Evolutionary conservation across 2,888 invertebrate genomes (phyloP), one percentile per base, ranked within the genome.

Genomic region (Labia minor): DNA sequence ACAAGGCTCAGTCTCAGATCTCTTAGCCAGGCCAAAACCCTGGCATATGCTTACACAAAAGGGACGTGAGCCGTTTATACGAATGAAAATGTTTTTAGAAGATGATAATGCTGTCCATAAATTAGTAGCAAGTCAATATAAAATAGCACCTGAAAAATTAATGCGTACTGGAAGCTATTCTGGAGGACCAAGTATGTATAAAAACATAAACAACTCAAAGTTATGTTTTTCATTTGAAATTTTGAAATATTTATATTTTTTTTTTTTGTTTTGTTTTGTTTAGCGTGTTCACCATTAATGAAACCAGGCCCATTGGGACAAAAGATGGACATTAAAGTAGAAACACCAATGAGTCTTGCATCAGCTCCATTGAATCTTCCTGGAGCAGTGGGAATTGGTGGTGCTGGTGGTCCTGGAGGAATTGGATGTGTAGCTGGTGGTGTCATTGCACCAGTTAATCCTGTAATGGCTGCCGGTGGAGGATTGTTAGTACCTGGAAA

Each of bases 41-140:
- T 99, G 98, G 99, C 94, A 95, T 76, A 96, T 97, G 95, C 83
- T 99, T 65, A 99, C 99, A 14, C 94, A 93, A 76, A 96, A 96
- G 78, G 95, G 95, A 1, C 84, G 96, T 21, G 96, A 97, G 76
- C 97, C 96, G 0, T 97, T 96, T 80, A 96, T 97, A 70, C 83
- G 96, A 69, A 97, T 97, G 96, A 94, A 95, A 78, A 93, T 96
- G 89, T 97, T 97, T 79, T 81, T 97, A 72, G 95, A 95, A 78
- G 95, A 95, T 74, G 94, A 95, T 72, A 93, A 94, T 74, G 95
- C 95, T 11, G 94, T 95, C 1, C 95, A 95, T 78, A 95, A 95
- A 76, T 80, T 95, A 72, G 95, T 95, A 20, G 95, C 97, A 70
- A 95, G 94, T 70, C 97, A 97, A 79, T 97, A 97, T 80, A 95